Evolutionary conservation across 1,140 invertebrate genomes (phyloP).

Genomic region (Stegodyphus mimosarum): DNA sequence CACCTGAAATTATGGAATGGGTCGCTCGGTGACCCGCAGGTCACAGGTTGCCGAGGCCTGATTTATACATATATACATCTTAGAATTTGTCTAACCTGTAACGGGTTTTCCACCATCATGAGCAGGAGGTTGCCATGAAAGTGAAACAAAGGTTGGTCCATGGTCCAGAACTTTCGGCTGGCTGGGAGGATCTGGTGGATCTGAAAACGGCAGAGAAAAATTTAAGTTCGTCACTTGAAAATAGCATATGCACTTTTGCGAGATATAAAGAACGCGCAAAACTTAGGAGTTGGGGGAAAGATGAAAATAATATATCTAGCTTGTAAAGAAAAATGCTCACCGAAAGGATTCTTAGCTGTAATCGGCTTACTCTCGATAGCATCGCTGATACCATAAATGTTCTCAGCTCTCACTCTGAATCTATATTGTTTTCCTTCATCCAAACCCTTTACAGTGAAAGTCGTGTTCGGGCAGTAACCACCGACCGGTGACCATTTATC

Average conservation of each 20-base stretch:
- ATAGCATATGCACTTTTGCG: too few species aligned
- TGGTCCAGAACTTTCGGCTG: constrained; percentile 92
- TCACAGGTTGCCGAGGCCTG: too few species aligned
- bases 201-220: constrained; percentile 67
- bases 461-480: constrained; percentile 74
- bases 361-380: constrained; percentile 71
- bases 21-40: too few species aligned
- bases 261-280: neutral
- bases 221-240: too few species aligned
- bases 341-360: constrained; percentile 63
- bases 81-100: constrained; percentile 70
- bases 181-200: constrained; percentile 94
- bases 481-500: constrained; percentile 90
- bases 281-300: too few species aligned
- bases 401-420: constrained; percentile 92
- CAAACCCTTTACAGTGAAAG: constrained; percentile 89
- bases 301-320: too few species aligned
- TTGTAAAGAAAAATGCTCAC: constrained; percentile 65
- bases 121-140: constrained; percentile 90
- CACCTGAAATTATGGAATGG: too few species aligned
- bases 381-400: constrained; percentile 71
- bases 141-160: constrained; percentile 77
- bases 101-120: constrained; percentile 97
- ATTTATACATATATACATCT: neutral
- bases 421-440: constrained; percentile 82